Percentiles rank a stretch among this genome's conserved stretches.
These are phyloP conservation scores for Coleophora deauratella DNA, from an alignment of 2,888 invertebrate genomes.

Conservation along the genomic window DNA sequence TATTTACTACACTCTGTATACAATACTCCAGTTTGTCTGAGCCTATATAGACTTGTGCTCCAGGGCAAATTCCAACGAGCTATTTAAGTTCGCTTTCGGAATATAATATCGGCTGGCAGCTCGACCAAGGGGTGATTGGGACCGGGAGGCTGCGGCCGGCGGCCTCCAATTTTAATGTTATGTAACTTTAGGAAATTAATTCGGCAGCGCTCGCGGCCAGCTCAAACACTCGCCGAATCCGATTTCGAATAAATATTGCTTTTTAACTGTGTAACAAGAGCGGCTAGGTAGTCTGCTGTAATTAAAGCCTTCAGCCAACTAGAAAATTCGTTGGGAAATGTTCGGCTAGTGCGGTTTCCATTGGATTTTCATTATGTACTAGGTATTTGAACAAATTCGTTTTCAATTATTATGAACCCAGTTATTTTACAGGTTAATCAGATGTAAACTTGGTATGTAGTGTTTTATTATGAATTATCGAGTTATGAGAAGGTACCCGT, in stretches of 20 bases:
- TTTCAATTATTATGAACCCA: too few species aligned
- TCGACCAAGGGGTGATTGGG: conserved; percentile 46
- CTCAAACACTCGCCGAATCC: conserved; percentile 35
- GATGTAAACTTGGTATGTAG: too few species aligned
- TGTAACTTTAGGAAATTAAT: conserved; percentile 46
- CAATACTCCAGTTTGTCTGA: conserved; percentile 30
- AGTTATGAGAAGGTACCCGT: too few species aligned
- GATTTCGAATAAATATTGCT: conserved; percentile 45
- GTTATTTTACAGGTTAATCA: too few species aligned
- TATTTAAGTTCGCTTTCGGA: conserved; percentile 37
- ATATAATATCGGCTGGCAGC: conserved; percentile 7
- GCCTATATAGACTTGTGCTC: conserved; percentile 24
- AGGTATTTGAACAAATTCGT: too few species aligned
- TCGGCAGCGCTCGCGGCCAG: conserved; percentile 24
- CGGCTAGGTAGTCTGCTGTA: conserved; percentile 33
- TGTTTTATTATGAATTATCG: too few species aligned
- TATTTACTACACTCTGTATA: too few species aligned
- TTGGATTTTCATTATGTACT: too few species aligned
- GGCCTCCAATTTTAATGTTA: conserved; percentile 49
- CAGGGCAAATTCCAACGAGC: conserved; percentile 35
- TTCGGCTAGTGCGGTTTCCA: too few species aligned
- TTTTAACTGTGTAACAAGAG: conserved; percentile 34
- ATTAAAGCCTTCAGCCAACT: conserved; percentile 41
- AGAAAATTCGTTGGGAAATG: conserved; percentile 12
- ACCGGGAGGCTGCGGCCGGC: conserved; percentile 27